Evolutionary conservation across 2,888 invertebrate genomes (phyloP), one percentile per base, ranked within the genome.

Genomic region (Drosophila glabriapex): DNA sequence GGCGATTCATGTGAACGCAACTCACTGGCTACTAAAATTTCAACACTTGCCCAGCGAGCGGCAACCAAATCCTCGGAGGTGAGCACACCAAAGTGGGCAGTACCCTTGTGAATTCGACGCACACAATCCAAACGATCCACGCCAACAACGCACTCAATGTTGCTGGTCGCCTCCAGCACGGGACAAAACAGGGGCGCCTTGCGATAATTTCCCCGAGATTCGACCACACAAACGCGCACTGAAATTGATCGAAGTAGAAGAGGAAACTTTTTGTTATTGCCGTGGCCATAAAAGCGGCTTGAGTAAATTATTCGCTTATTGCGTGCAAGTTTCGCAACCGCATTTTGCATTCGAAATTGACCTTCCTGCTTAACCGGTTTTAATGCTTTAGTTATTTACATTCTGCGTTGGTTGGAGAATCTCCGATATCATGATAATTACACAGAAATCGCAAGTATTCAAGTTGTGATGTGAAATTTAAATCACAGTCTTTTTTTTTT

Each of bases 61-160:
- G 96, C 95, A 7, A 98, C 95, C 83, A 98, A 95, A 92, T 98
- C 98, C 91, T 98, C 98, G 0, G 98, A 96, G 62, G 96, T 96
- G 87, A 97, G 95, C 16, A 97, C 96, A 0, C 97, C 96, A 89
- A 98, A 96, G 93, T 98, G 98, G 0, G 97, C 98, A 1, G 95
- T 95, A 1, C 96, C 96, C 85, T 95, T 95, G 66, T 95, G 95
- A 82, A 98, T 96, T 80, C 96, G 95, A 7, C 96, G 94, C 71
- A 98, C 95, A 88, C 98, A 98, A 89, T 97, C 96, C 79, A 97
- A 94, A 74, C 98, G 97, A 93, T 97, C 97, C 16, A 95, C 94
- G 1, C 95, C 96, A 22, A 96, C 92, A 0, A 96, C 95, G 82
- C 97, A 97, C 84, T 96, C 95, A 14, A 96, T 95, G 54, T 95